phyloP scores from a whole-genome alignment of 2,113 vertebrate genomes.

The Pedionomus torquatus region DNA sequence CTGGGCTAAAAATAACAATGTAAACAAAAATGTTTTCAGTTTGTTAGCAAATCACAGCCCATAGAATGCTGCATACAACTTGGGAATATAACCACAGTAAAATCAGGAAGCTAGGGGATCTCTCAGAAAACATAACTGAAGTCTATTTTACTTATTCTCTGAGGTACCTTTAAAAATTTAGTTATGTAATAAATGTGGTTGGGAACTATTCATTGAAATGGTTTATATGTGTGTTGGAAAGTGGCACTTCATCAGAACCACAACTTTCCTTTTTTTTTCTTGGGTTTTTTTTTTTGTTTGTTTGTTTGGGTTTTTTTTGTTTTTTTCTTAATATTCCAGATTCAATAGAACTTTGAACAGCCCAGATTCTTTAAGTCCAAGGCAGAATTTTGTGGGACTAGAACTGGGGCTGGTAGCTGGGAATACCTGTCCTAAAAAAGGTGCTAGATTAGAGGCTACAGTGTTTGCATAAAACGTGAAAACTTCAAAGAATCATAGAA shows the following conservation, averaged over 20 bases:
- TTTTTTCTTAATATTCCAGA: background rate
- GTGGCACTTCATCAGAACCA: background rate
- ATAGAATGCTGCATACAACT: background rate
- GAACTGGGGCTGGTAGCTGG: background rate
- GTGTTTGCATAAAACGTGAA: background rate
- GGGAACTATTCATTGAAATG: background rate
- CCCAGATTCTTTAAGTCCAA: background rate
- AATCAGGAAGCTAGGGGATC: background rate
- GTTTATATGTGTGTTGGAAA: background rate
- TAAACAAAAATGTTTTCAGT: background rate
- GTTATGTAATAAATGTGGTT: background rate
- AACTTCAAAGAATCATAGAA: no score
- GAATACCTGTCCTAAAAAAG: background rate
- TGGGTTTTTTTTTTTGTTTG: background rate
- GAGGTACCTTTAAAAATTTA: background rate
- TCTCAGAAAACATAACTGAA: background rate
- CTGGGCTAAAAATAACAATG: background rate
- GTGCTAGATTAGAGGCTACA: background rate
- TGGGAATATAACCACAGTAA: background rate
- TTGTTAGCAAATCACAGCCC: background rate
- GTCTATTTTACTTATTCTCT: background rate
- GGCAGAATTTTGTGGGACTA: background rate
- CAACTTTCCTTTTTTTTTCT: background rate
- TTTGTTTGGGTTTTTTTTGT: background rate
- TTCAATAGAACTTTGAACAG: background rate